Evolutionary conservation across 64 coral and sea anemone genomes (phyloP).

Genomic region (Catalaphyllia jardinei): DNA sequence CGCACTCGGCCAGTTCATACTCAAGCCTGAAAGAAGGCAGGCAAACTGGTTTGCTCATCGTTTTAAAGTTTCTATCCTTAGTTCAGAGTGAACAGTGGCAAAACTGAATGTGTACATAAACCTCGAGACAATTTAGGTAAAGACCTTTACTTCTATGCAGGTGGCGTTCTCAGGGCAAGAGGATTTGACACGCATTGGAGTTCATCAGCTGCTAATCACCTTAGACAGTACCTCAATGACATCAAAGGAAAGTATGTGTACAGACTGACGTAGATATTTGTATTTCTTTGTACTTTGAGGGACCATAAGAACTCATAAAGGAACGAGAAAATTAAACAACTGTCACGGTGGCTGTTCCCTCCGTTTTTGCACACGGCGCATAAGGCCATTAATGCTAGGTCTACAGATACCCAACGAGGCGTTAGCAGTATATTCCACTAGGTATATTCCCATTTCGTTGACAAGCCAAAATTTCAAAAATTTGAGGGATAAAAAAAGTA

Average conservation of each 20-base stretch:
- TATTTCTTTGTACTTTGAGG: background rate
- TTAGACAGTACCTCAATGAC: background rate
- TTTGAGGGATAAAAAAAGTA: too few species aligned
- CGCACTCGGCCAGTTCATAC: too few species aligned
- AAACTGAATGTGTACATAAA: background rate
- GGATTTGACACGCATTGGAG: slow-evolving; percentile 1
- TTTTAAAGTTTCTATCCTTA: background rate
- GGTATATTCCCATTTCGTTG: too few species aligned
- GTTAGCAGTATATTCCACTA: too few species aligned
- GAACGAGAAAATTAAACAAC: background rate
- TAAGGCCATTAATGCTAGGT: too few species aligned
- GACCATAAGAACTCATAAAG: background rate
- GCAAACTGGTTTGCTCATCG: too few species aligned
- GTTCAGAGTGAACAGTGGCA: background rate
- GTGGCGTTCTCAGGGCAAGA: slow-evolving; percentile 1
- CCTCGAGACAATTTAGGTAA: background rate
- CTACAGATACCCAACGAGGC: too few species aligned
- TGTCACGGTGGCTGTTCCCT: background rate
- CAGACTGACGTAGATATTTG: background rate
- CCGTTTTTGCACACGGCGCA: too few species aligned
- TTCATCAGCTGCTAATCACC: background rate
- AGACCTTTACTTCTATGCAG: background rate
- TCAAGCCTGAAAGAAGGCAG: too few species aligned
- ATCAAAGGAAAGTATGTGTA: slow-evolving; percentile 35
- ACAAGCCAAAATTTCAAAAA: too few species aligned